Evolutionary conservation across 2,113 vertebrate species (phyloP), one percentile per base, ranked within the genome.

Genomic region (Notechis scutatus): DNA sequence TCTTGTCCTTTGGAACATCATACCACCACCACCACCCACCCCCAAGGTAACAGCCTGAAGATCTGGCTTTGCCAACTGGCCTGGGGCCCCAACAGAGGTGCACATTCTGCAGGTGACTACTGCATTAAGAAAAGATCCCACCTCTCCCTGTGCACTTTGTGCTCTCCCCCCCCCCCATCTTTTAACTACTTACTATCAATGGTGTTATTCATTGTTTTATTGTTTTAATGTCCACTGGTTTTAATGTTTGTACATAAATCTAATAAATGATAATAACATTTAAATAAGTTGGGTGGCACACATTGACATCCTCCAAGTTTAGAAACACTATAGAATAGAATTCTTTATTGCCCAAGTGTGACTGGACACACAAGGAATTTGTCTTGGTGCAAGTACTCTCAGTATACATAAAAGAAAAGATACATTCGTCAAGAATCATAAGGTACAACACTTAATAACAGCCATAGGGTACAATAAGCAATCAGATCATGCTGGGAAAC

Each of bases 21-120:
- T n/a, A n/a, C 4, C 29, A 4, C 4, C 29, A 3, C 10, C 24
- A 0, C 45, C 45, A 0, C 2, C 39, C 5, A 50, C 4, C 47
- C 47, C 7, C 47, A 47, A 52, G 50, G 50, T 52, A 12, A 52
- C 11, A 12, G 50, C 50, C 2, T 69, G 29, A 69, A 69, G 29
- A 69, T 69, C 4, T 69, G 61, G 12, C 4, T 69, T 69, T 69
- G 29, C 1, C 29, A 69, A 69, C 61, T 69, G 29, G 61, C 61
- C 61, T 69, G 61, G 12, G 29, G 29, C 12, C 61, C 61, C 12
- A 69, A 69, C 12, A n/a, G 61, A 0, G 12, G 12, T 69, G 4
- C 61, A 69, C 26, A 69, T 69, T 69, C 61, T 69, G 29, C 29
- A 69, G 29, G 29, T 69, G 61, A 29, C 61, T 69, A 69, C 15